Percentiles rank a stretch among this genome's conserved stretches.
These are phyloP conservation scores for Portevinia maculata DNA, from an alignment of 2,888 invertebrate species.

Conservation along the genomic window DNA sequence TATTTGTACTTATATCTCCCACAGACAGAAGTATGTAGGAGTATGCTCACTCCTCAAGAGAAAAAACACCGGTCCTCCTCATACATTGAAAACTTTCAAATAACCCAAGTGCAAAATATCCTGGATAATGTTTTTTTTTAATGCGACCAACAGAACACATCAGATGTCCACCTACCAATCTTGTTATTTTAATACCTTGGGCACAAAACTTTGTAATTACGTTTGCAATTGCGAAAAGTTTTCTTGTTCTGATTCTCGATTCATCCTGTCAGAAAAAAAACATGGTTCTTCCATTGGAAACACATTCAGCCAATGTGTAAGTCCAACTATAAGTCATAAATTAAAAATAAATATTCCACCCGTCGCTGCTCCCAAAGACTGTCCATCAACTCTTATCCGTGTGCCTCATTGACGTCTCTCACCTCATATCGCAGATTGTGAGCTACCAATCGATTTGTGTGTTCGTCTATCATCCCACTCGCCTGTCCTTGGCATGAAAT, in stretches of 20 bases:
- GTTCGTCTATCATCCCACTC: not conserved
- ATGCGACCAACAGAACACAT: conserved; percentile 35
- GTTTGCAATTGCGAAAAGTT: conserved; percentile 55
- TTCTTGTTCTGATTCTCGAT: conserved; percentile 6
- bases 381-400: conserved; percentile 68
- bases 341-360: conserved; percentile 71
- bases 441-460: conserved; percentile 51
- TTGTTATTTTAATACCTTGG: conserved; percentile 63
- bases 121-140: conserved; percentile 40
- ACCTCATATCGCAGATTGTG: conserved; percentile 61
- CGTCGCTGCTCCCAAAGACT: conserved; percentile 10
- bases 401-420: conserved; percentile 64
- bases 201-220: conserved; percentile 63
- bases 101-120: not conserved
- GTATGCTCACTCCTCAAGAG: too few species aligned
- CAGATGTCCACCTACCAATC: conserved; percentile 65
- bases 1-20: too few species aligned
- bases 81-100: too few species aligned
- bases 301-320: conserved; percentile 43
- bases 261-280: conserved; percentile 18
- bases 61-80: too few species aligned
- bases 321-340: conserved; percentile 69
- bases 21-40: too few species aligned
- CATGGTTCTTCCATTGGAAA: conserved; percentile 36
- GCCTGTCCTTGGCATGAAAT: conserved; percentile 43